phyloP scores from a whole-genome alignment of 2,797 vertebrate species.

The Chelmon rostratus region DNA sequence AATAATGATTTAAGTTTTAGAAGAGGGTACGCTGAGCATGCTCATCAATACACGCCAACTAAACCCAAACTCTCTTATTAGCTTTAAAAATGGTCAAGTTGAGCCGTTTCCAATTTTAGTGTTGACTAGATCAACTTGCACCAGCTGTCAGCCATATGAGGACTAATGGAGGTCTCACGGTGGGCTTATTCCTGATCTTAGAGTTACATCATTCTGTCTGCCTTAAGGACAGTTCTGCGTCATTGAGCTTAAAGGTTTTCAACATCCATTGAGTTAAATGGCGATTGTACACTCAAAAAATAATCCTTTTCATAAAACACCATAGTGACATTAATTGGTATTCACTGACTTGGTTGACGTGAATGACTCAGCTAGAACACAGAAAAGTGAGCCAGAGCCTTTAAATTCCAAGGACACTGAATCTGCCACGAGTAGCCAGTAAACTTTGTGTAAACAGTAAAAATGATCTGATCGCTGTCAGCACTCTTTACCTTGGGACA shows the following conservation, averaged over 20 bases:
- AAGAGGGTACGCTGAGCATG: constrained; percentile 8
- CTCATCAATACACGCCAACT: constrained; percentile 40
- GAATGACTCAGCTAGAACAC: constrained; percentile 24
- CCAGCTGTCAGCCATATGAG: constrained; percentile 60
- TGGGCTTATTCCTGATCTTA: constrained; percentile 67
- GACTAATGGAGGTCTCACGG: constrained; percentile 68
- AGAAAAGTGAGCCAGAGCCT: constrained; percentile 11
- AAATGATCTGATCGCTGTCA: not conserved
- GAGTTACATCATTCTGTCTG: constrained; percentile 56
- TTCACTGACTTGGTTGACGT: constrained; percentile 24
- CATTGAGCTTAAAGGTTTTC: constrained; percentile 59
- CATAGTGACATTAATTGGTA: constrained; percentile 29
- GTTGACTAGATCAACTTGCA: constrained; percentile 62
- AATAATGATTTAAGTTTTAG: constrained; percentile 42
- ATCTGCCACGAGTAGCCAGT: not conserved
- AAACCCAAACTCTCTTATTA: constrained; percentile 44
- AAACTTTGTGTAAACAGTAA: not conserved
- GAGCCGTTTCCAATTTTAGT: constrained; percentile 61
- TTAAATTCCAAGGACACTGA: constrained; percentile 5
- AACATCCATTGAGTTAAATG: constrained; percentile 37
- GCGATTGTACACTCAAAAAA: constrained; percentile 22
- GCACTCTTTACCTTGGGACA: not conserved
- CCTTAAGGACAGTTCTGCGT: constrained; percentile 49
- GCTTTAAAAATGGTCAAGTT: constrained; percentile 49
- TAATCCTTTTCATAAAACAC: constrained; percentile 34